A percentile compares a stretch with the other conserved stretches of the same genome.
Conservation (phyloP, 2,113 vertebrate species). For the Anseranas semipalmata region DNA sequence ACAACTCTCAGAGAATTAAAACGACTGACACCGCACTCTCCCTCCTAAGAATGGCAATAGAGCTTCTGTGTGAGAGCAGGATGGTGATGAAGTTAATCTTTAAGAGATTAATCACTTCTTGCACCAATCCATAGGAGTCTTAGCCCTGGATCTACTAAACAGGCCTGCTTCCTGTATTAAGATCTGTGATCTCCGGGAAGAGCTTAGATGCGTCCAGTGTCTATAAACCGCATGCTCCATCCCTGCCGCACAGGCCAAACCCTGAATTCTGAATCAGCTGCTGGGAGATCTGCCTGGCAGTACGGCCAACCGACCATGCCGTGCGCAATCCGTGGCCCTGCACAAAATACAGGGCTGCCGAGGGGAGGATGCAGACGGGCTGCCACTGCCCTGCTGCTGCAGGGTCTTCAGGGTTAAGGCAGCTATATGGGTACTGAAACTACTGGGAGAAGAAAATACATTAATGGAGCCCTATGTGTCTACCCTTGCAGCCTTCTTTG, state of each 20-base stretch:
- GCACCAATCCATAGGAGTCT: not conserved
- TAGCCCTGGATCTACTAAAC: not conserved
- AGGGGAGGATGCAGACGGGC: not conserved
- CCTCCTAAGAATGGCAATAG: not conserved
- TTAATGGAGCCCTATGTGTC: not conserved
- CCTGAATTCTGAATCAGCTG: constrained; percentile 68
- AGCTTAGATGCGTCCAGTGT: constrained; percentile 59
- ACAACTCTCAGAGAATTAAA: not conserved
- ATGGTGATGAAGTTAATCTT: not conserved
- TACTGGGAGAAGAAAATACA: not conserved
- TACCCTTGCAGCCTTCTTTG: not conserved
- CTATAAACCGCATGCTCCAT: not conserved
- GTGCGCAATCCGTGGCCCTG: not conserved
- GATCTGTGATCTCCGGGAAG: not conserved
- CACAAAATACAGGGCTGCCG: not conserved
- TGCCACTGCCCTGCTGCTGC: not conserved
- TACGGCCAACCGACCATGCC: constrained; percentile 69
- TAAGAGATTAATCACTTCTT: not conserved
- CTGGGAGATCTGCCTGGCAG: constrained; percentile 36
- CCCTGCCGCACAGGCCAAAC: constrained; percentile 11
- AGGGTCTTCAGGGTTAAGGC: not conserved
- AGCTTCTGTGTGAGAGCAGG: not conserved
- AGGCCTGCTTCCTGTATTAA: not conserved
- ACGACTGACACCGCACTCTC: not conserved
- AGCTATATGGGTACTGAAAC: not conserved